phyloP scores from a whole-genome alignment of 2,113 vertebrate genomes.

The Perca flavescens region DNA sequence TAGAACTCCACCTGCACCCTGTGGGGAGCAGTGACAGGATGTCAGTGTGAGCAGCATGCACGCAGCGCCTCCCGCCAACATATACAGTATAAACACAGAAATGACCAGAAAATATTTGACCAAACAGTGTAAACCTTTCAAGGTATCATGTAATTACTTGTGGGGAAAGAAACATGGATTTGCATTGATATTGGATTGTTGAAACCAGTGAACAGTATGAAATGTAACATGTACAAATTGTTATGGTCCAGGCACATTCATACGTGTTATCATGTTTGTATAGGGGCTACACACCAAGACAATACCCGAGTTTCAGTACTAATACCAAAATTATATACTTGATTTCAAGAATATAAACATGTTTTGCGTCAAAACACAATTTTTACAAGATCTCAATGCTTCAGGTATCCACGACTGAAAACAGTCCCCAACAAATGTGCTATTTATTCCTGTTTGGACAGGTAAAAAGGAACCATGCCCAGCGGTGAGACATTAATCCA shows the following conservation, averaged over 20 bases:
- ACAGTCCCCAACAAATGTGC: background rate
- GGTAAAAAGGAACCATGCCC: background rate
- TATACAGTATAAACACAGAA: background rate
- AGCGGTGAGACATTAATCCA: background rate
- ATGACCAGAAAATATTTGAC: background rate
- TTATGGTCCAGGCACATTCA: background rate
- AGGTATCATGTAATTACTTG: background rate
- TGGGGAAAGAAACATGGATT: background rate
- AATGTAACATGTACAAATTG: background rate
- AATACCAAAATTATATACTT: background rate
- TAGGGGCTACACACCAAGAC: background rate
- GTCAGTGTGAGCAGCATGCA: background rate
- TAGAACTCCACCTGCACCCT: slow-evolving; percentile 99
- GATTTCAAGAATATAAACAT: background rate
- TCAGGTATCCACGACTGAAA: background rate
- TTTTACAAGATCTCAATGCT: background rate
- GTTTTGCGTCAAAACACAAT: background rate
- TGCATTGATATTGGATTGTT: background rate
- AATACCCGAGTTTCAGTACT: background rate
- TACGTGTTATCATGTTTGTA: background rate
- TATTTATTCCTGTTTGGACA: background rate
- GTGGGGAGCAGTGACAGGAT: slow-evolving; percentile 35
- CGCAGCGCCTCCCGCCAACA: background rate
- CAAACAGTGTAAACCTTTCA: background rate
- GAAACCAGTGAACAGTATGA: background rate